Percentiles rank a stretch among this genome's conserved stretches.
Conservation (phyloP, 2,113 vertebrate species). For the Platichthys stellatus region DNA sequence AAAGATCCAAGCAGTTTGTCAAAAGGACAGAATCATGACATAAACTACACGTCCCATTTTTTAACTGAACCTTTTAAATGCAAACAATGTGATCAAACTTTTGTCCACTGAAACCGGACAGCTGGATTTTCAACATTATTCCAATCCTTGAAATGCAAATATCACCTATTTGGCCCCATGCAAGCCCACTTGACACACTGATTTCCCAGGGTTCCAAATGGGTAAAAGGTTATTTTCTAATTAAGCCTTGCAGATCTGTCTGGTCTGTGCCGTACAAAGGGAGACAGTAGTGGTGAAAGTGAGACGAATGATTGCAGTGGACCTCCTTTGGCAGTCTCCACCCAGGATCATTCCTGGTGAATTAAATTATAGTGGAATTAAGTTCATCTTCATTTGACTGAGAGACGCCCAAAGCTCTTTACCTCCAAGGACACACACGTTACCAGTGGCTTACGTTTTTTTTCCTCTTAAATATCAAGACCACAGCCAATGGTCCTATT, state of each 20-base stretch:
- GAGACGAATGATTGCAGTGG: conserved; percentile 43
- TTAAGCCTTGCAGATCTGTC: conserved; percentile 34
- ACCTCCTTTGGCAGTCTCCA: conserved; percentile 45
- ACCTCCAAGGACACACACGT: conserved; percentile 31
- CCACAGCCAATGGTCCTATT: conserved; percentile 34
- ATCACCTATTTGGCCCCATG: background rate
- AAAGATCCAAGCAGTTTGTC: too few species aligned
- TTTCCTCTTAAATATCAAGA: conserved; percentile 23
- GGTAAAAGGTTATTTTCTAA: conserved; percentile 10
- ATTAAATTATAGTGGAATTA: conserved; percentile 62
- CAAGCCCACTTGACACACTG: background rate
- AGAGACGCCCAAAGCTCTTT: conserved; percentile 28
- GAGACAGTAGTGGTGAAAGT: conserved; percentile 37
- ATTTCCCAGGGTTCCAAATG: conserved; percentile 19
- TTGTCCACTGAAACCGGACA: background rate
- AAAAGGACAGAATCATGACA: too few species aligned
- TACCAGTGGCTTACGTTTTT: conserved; percentile 9
- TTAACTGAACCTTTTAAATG: too few species aligned
- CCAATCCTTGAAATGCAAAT: background rate
- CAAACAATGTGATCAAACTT: background rate
- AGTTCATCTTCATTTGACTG: conserved; percentile 48
- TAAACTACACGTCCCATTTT: too few species aligned
- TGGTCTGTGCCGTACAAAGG: conserved; percentile 35
- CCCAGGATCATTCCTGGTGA: conserved; percentile 41
- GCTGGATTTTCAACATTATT: background rate